Conservation (phyloP, 1,140 invertebrate genomes). For the Pogonognathellus flavescens region DNA sequence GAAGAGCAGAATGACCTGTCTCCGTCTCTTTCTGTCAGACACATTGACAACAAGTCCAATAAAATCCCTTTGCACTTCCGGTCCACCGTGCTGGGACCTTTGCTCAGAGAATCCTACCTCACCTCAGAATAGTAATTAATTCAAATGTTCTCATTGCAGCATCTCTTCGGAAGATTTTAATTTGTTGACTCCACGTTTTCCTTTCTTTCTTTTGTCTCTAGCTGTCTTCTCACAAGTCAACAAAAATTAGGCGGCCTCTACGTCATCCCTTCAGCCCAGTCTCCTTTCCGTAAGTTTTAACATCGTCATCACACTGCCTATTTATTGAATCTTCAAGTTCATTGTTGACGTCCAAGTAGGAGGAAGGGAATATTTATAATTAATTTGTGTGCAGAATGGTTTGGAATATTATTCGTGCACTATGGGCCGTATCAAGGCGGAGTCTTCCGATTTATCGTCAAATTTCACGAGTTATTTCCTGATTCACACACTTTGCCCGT, state of each 20-base stretch:
- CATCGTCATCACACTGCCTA: too few relatives aligned
- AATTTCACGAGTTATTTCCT: constrained; percentile 89
- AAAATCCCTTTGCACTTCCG: constrained; percentile 67
- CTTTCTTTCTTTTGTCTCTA: constrained; percentile 71
- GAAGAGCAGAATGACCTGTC: constrained; percentile 22
- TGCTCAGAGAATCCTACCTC: constrained; percentile 78
- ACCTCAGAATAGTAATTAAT: constrained; percentile 82
- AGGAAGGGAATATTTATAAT: too few relatives aligned
- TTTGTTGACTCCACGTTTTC: too few relatives aligned
- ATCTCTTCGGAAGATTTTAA: background rate
- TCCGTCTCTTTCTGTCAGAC: constrained; percentile 34
- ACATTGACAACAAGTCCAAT: constrained; percentile 27
- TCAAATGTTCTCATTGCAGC: background rate
- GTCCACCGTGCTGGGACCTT: constrained; percentile 1
- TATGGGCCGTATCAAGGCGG: constrained; percentile 89
- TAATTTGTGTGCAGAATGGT: constrained; percentile 82
- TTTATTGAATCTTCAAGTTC: too few relatives aligned
- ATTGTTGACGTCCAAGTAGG: too few relatives aligned
- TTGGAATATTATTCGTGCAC: constrained; percentile 91
- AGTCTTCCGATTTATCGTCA: constrained; percentile 88
- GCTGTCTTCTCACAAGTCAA: constrained; percentile 85
- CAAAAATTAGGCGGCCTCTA: constrained; percentile 90
- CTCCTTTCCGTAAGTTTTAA: constrained; percentile 72
- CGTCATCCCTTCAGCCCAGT: constrained; percentile 87
- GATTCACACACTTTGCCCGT: constrained; percentile 81